These are phyloP conservation scores for Burhinus oedicnemus DNA, from an alignment of 2,113 vertebrate genomes.

Conservation along the genomic window DNA sequence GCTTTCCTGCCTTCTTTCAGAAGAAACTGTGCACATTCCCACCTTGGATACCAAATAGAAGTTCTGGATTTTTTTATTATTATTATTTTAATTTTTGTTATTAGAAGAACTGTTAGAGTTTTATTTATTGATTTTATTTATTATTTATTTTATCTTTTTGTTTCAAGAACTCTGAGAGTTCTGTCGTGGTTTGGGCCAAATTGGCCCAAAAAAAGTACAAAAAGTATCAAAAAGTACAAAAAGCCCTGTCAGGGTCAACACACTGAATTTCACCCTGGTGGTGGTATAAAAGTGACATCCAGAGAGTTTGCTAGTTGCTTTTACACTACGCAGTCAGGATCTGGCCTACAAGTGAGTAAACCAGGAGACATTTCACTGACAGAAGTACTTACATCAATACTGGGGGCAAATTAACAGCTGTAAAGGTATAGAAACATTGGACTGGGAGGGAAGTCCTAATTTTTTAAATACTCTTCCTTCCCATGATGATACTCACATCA, in stretches of 20 bases:
- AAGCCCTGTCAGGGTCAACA: neutral
- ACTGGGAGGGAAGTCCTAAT: neutral
- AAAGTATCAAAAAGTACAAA: neutral
- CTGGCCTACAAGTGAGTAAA: neutral
- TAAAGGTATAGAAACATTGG: neutral
- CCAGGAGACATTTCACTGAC: neutral
- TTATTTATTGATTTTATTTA: neutral
- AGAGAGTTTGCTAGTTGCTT: neutral
- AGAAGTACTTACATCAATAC: neutral
- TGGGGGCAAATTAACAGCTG: neutral
- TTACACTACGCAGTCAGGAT: neutral
- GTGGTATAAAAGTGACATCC: neutral
- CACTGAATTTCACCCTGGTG: neutral
- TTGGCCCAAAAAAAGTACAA: no score
- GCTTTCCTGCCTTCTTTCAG: neutral
- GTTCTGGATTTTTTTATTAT: neutral
- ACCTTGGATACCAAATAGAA: neutral
- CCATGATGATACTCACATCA: neutral
- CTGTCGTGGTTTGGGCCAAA: no score
- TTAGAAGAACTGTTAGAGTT: neutral
- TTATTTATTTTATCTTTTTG: neutral
- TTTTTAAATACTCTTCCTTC: neutral
- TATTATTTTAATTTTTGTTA: neutral
- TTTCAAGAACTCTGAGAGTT: no score
- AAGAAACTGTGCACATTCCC: neutral